Evolutionary conservation across 2,113 vertebrate species (phyloP), one percentile per base, ranked within the genome.

Genomic region (Picathartes gymnocephalus): DNA sequence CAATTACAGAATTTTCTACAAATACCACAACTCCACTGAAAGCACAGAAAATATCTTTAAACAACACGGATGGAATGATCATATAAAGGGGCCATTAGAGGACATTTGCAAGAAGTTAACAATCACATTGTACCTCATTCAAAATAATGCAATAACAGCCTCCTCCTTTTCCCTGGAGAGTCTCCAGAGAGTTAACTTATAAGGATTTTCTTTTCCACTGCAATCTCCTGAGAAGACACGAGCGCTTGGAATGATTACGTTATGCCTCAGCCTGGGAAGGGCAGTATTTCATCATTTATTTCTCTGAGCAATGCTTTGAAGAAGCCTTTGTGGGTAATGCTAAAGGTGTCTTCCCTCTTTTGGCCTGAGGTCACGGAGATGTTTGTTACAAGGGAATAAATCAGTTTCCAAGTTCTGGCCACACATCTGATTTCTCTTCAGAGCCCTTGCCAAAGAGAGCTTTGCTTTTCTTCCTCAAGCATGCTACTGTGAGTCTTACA

Each of bases 281-380:
- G 91, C 68, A 72, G 81, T 40, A 88, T 96, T 96, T 95, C 91
- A 92, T 95, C 81, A 90, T 30, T 11, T 28, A 18, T 68, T 92
- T 73, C 84, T 92, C 78, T 69, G 33, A 96, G 71, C 45, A 95
- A 79, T 85, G 81, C 78, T 95, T 91, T 96, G 93, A 92, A 95
- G 84, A 79, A 95, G 42, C 13, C 24, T 95, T 79, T 91, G 74
- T 66, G 77, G 78, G 61, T 57, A 94, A 85, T 23, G 53, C 21
- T 91, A 25, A 95, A 95, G 91, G 81, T 97, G 90, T 57, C 54
- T 85, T 91, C 79, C 31, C 51, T 16, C 78, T 91, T 65, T 37
- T 72, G 62, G 81, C 88, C 87, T 40, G 78, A 90, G 66, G 84
- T 95, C 89, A 91, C 1, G 0, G 66, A 65, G 62, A 47, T 42